These are phyloP conservation scores for Paracentrotus lividus DNA, from an alignment of 53 echinoderm and acorn worm genomes.

Conservation along the genomic window DNA sequence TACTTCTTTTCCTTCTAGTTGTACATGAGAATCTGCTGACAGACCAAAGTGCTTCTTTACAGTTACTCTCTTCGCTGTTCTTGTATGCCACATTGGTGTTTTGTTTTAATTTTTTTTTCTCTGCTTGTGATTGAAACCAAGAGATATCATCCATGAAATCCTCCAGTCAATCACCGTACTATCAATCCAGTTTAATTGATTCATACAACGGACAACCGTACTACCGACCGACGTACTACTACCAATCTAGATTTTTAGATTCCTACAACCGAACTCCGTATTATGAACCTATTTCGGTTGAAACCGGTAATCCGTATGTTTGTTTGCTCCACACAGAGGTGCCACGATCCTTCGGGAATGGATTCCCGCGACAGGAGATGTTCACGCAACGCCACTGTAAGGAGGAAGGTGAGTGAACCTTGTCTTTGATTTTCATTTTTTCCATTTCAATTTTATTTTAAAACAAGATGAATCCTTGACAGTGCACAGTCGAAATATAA, in stretches of 20 bases:
- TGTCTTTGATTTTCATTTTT: too few species aligned
- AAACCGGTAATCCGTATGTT: too few species aligned
- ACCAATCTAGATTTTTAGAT: neutral
- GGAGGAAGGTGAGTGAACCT: conserved; percentile 46
- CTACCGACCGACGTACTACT: too few species aligned
- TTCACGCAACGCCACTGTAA: conserved; percentile 59
- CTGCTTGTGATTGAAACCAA: neutral
- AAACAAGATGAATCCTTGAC: too few species aligned
- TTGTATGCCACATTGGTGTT: neutral
- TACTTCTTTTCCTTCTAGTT: neutral
- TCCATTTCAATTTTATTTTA: too few species aligned
- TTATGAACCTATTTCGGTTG: too few species aligned
- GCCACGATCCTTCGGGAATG: conserved; percentile 76
- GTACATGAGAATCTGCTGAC: neutral
- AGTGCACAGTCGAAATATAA: too few species aligned
- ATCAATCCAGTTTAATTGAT: neutral
- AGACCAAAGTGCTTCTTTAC: neutral
- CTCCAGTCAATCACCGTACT: neutral
- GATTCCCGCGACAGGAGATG: conserved; percentile 79
- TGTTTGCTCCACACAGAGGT: conserved; percentile 50
- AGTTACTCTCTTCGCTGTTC: neutral
- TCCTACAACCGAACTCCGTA: neutral
- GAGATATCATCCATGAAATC: neutral
- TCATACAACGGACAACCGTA: neutral
- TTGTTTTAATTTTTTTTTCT: neutral